Evolutionary conservation across 2,888 invertebrate species (phyloP), one percentile per base, ranked within the genome.

Genomic region (Fragum fragum): DNA sequence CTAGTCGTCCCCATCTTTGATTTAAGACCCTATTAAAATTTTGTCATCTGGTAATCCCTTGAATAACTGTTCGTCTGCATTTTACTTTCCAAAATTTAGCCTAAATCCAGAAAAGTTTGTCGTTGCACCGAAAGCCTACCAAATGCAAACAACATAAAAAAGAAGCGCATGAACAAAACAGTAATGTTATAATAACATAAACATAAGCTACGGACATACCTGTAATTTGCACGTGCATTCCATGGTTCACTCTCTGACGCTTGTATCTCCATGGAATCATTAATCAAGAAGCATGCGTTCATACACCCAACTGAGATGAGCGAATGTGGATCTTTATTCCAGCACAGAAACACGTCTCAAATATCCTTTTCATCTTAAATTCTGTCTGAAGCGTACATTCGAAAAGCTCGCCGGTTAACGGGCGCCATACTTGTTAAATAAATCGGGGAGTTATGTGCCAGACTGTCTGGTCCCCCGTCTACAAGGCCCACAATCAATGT

Each of bases 381-480:
- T 66, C 66, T 66, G 39, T 66, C 66, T 66, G 66, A 66, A 42
- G 42, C 66, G 66, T 23, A 66, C 36, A 66, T 36, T 66, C 66
- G 66, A 42, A 66, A 6, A 66, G 42, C 47, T 66, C 59, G 52
- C 52, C 73, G 26, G 18, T 47, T 47, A 47, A 47, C 47, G 47
- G n/a, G n/a, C 47, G 47, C 47, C 47, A 14, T n/a, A 18, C 47
- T n/a, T 47, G 47, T 47, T 47, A 47, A 47, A 36, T 82, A 82
- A 82, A 82, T 82, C 66, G 78, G 75, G 53, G 52, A 75, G 78
- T 75, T 78, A 75, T 78, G 82, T 71, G 77, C 69, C 73, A 52
- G 47, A 14, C 47, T 9, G 47, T 47, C 47, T 47, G 47, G n/a
- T 47, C n/a, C 47, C 47, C 55, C 59, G 81, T 71, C 76, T 70